phyloP scores from a whole-genome alignment of 2,113 vertebrate species.

The Lampris megalopsis region DNA sequence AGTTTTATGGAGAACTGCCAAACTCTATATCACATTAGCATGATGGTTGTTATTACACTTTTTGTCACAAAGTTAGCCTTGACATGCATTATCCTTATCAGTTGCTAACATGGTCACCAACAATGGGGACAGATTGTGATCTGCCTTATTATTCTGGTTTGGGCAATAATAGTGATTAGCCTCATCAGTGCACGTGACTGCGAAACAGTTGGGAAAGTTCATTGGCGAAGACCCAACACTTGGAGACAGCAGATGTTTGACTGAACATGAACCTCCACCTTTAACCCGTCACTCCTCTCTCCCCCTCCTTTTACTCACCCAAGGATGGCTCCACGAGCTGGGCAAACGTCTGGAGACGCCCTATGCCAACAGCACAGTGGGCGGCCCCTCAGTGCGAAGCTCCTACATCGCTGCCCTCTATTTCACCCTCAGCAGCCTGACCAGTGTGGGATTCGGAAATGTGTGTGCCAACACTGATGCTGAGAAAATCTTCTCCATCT shows the following conservation, averaged over 20 bases:
- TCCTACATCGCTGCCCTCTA: conserved; percentile 96
- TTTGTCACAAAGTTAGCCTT: too few species aligned
- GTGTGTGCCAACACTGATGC: conserved; percentile 95
- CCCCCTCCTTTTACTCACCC: not conserved
- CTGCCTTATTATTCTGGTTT: too few species aligned
- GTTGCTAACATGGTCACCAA: too few species aligned
- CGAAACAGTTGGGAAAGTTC: too few species aligned
- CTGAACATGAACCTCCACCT: not conserved
- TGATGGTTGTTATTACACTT: too few species aligned
- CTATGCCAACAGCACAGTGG: conserved; percentile 89
- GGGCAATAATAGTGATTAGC: too few species aligned
- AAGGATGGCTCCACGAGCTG: conserved; percentile 96
- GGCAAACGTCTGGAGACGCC: conserved; percentile 93
- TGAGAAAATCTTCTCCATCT: conserved; percentile 98
- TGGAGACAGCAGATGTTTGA: not conserved
- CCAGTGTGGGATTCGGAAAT: conserved; percentile 97
- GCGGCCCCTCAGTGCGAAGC: conserved; percentile 90
- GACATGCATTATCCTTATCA: too few species aligned
- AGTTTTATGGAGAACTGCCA: too few species aligned
- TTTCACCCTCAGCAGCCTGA: conserved; percentile 98
- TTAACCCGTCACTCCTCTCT: not conserved
- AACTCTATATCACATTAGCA: too few species aligned
- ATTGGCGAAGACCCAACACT: not conserved
- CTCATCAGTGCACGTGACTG: too few species aligned
- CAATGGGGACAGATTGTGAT: too few species aligned